Base-by-base conservation (phyloP, 2,797 vertebrate species). In the Ctenopoma multispine region DNA sequence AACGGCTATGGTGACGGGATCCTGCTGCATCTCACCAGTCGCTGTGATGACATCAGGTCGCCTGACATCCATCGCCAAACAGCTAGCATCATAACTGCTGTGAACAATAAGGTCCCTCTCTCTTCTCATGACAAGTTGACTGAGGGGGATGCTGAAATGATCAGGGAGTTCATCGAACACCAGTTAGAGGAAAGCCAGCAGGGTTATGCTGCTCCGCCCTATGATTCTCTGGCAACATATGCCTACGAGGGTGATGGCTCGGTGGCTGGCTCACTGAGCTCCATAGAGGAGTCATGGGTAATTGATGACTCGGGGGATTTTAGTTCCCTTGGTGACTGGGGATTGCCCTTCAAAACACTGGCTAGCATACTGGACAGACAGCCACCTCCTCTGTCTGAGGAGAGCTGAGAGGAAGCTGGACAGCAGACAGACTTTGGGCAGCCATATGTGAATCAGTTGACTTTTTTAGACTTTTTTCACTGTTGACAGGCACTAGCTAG, bases 171-270 rank as follows among this genome's bases (percentile, higher is more conserved):
- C 90, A 96, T 96, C 57, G 79, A 94, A 74, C 95, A 95, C 67
- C 93, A 94, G 81, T 91, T 97, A 14, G 88, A 94, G 79, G 96
- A 96, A 80, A 95, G 93, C 23, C 94, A 96, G 41, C 66, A 77
- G n/a, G 95, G 95, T 56, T 93, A 87, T 7, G 47, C 86, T 0
- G 94, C 93, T 1, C 96, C 95, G 0, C 96, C 96, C 0, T 97
- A 96, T 24, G 97, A 98, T 75, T 97, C 96, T 0, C 82, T 96
- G 87, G 96, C 96, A 3, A 97, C 96, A 12, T 97, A 96, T 1
- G 95, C 96, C 0, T 97, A 97, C 0, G 95, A 97, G 90, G 96
- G 96, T 71, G 92, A 93, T 0, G 96, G 96, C 36, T 97, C 96
- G 0, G 92, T 94, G 76, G 96, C 96, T 0, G 96, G 94, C 54